A percentile compares a stretch with the other conserved stretches of the same genome.
Conservation (phyloP, 2,113 vertebrate genomes). For the Acrocephalus arundinaceus region DNA sequence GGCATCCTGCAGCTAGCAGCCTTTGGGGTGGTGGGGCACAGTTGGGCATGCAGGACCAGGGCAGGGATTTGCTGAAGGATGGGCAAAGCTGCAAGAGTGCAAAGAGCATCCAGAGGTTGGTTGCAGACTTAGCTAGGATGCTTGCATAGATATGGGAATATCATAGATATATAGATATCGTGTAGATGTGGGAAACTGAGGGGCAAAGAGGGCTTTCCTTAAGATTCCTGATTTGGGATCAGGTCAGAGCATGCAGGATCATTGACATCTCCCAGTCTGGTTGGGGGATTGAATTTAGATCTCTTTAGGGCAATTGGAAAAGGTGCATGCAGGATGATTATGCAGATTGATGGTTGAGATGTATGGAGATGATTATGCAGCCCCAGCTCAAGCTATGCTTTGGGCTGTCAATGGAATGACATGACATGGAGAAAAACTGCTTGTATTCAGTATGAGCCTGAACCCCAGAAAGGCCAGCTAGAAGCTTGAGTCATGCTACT, state of each 20-base stretch:
- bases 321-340: not conserved
- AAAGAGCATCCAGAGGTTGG: not conserved
- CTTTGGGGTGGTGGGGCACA: not conserved
- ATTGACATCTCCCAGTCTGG: not conserved
- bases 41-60: rapidly evolving
- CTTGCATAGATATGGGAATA: not conserved
- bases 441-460: not conserved
- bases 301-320: not conserved
- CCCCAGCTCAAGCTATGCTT: not conserved
- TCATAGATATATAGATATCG: no score
- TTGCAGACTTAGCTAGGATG: not conserved
- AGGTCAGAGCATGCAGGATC: not conserved
- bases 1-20: not conserved
- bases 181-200: not conserved
- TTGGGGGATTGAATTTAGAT: not conserved
- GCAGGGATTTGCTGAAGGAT: not conserved
- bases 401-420: not conserved
- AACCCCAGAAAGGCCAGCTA: not conserved
- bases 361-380: not conserved
- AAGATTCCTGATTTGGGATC: not conserved
- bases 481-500: not conserved
- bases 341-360: not conserved
- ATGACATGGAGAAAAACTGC: not conserved
- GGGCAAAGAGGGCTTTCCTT: not conserved
- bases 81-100: not conserved